These are phyloP conservation scores for Dipodomys ordii DNA, from an alignment of 2,113 vertebrate species.

Conservation along the genomic window DNA sequence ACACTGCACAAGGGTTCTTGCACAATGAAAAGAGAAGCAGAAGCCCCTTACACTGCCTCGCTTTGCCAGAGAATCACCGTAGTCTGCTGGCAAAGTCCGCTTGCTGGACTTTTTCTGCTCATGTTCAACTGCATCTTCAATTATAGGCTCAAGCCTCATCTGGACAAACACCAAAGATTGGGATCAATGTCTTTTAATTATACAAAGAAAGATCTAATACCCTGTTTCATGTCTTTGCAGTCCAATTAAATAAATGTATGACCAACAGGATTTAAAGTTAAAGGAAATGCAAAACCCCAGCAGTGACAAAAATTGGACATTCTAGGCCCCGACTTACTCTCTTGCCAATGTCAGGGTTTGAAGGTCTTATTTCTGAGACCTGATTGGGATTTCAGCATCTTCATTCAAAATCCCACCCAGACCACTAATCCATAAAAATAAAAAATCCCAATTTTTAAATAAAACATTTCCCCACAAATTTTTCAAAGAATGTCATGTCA, in stretches of 20 bases:
- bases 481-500: not conserved
- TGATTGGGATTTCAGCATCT: constrained; percentile 81
- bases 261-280: constrained; percentile 72
- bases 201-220: constrained; percentile 89
- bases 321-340: constrained; percentile 65
- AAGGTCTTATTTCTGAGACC: constrained; percentile 74
- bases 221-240: constrained; percentile 75
- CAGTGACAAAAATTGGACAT: constrained; percentile 69
- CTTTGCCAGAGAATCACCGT: constrained; percentile 99
- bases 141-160: constrained; percentile 99
- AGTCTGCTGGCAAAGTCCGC: constrained; percentile 99
- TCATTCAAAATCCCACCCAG: constrained; percentile 77
- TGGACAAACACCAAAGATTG: constrained; percentile 93
- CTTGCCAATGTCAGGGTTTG: constrained; percentile 56
- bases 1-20: constrained; percentile 90
- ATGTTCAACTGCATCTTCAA: constrained; percentile 98
- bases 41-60: constrained; percentile 98
- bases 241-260: constrained; percentile 71
- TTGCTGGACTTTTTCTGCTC: constrained; percentile 99
- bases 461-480: constrained; percentile 35
- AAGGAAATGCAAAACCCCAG: constrained; percentile 82
- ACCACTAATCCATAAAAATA: constrained; percentile 11
- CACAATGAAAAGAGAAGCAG: constrained; percentile 90
- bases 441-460: constrained; percentile 66
- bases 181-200: constrained; percentile 92